Evolutionary conservation across 2,113 vertebrate genomes (phyloP), one percentile per base, ranked within the genome.

Genomic region (Zosterops japonicus): DNA sequence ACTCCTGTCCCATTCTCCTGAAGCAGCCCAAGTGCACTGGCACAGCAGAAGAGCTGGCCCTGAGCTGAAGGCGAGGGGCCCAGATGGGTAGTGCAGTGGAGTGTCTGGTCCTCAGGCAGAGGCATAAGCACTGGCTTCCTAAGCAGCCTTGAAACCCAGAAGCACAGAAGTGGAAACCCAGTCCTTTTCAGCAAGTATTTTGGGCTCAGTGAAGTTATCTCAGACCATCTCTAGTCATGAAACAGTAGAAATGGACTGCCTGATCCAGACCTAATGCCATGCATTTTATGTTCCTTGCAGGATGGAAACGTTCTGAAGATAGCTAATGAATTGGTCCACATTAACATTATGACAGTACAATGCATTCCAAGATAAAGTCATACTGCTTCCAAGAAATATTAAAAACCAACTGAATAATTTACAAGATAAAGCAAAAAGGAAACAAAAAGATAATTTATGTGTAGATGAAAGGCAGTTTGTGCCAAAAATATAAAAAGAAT

Each of bases 51-150:
- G 23, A 77, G 28, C 41, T 42, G 65, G 9, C 25, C 29, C 56
- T 18, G 29, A 35, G 74, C 31, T 20, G n/a, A 67, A 67, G 0
- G 0, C 0, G 0, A 44, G 44, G 18, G 24, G 29, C 31, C 14
- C 0, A 0, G 1, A 56, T 21, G 31, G 33, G 20, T 27, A 35
- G 57, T 0, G 0, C n/a, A 44, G 15, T 8, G n/a, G 11, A n/a
- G 35, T 8, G 0, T 6, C 36, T 74, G 59, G 5, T 57, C 42
- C 71, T 89, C 59, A 24, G 31, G 25, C 57, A 60, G 20, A 59
- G 13, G 36, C 33, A 42, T 1, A 3, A 50, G 68, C 55, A 55
- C 28, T 12, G n/a, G 12, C 36, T 20, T 67, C 53, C 50, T 64
- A 28, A 27, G 49, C 36, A 78, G 28, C 39, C 44, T 68, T 7